Evolutionary conservation across 2,797 vertebrate species (phyloP).

Genomic region (Trematomus bernacchii): DNA sequence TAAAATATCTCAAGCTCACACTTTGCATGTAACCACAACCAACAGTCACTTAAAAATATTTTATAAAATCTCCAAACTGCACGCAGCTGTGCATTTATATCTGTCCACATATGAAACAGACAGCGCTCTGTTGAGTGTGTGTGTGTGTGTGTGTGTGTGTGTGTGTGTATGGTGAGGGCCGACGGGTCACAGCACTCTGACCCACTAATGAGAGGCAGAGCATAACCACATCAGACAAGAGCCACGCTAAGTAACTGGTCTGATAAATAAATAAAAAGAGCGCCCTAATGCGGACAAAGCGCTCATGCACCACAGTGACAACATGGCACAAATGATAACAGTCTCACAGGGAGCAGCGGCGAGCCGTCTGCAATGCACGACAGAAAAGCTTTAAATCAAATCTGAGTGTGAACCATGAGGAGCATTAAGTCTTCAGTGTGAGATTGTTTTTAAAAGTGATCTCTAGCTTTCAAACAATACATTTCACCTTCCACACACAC

Average conservation of each 20-base stretch:
- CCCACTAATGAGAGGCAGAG: constrained; percentile 69
- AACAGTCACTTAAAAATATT: background rate
- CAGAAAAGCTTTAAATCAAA: constrained; percentile 1
- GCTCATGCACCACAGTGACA: constrained; percentile 41
- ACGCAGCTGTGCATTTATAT: constrained; percentile 16
- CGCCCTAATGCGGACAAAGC: constrained; percentile 42
- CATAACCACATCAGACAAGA: constrained; percentile 63
- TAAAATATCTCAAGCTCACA: constrained; percentile 11
- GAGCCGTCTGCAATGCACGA: background rate
- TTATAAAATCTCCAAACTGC: background rate
- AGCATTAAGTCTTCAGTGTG: background rate
- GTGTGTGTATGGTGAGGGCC: constrained; percentile 21
- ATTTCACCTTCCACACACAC: constrained; percentile 6
- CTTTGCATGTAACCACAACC: constrained; percentile 2
- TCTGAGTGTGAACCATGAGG: background rate
- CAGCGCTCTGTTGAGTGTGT: constrained; percentile 7
- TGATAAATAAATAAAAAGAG: constrained; percentile 67
- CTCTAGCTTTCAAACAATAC: background rate
- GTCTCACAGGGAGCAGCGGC: background rate
- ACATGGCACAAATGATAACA: constrained; percentile 36
- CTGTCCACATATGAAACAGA: constrained; percentile 29
- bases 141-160: constrained; percentile 24
- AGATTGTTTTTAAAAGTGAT: background rate
- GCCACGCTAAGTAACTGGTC: constrained; percentile 51
- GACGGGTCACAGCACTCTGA: constrained; percentile 57